phyloP scores from a whole-genome alignment of 2,113 vertebrate genomes.

The Gulo gulo region DNA sequence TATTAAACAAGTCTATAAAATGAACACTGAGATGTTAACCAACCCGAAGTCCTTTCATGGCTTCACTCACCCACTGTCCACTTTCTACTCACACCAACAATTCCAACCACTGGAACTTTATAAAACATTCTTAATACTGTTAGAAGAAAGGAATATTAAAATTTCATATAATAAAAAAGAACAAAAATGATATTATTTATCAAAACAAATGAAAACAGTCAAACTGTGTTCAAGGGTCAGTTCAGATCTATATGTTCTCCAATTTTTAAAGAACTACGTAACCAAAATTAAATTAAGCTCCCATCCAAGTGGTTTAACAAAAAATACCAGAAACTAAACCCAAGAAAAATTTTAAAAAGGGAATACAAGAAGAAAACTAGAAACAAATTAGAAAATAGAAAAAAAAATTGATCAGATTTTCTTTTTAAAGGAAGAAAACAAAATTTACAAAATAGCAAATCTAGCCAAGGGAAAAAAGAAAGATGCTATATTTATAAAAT shows the following conservation, averaged over 20 bases:
- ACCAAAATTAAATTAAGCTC: neutral
- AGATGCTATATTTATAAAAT: neutral
- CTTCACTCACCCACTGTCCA: too few relatives aligned
- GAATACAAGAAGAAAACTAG: neutral
- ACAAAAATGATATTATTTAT: neutral
- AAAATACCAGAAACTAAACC: neutral
- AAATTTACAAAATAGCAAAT: neutral
- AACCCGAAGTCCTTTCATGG: neutral
- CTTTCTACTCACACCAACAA: neutral
- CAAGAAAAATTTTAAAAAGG: neutral
- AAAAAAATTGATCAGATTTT: neutral
- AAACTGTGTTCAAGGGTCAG: neutral
- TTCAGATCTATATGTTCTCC: neutral
- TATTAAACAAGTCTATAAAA: neutral
- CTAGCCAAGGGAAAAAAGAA: neutral
- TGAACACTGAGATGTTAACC: neutral
- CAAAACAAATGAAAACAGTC: neutral
- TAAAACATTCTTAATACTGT: neutral
- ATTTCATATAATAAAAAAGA: neutral
- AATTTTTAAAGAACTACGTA: neutral
- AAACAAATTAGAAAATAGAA: neutral
- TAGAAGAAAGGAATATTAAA: neutral
- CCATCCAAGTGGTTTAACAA: neutral
- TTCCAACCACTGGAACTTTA: neutral
- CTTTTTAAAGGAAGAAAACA: neutral